A percentile compares a stretch with the other conserved stretches of the same genome.
Conservation (phyloP, 1,140 invertebrate species). For the Heliconius hewitsoni region DNA sequence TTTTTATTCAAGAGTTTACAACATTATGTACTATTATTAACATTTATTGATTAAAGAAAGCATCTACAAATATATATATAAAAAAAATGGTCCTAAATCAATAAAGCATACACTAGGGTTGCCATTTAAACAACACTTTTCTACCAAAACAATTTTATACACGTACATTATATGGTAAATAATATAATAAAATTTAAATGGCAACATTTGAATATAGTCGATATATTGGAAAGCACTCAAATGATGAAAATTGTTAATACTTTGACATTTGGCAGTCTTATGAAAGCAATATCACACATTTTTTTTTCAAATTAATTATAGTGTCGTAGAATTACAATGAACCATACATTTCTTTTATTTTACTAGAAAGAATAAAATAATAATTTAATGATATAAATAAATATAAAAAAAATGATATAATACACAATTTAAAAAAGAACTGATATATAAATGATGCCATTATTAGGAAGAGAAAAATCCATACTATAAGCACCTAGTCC, state of each 20-base stretch:
- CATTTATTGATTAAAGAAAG: conserved; percentile 2
- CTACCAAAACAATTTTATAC: conserved; percentile 13
- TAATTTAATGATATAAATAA: conserved; percentile 9
- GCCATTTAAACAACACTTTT: conserved; percentile 15
- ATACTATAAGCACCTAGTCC: conserved; percentile 60
- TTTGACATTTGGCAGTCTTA: conserved; percentile 41
- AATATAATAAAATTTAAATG: conserved; percentile 32
- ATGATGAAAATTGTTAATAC: conserved; percentile 36
- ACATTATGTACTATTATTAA: conserved; percentile 9
- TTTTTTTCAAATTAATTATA: conserved; percentile 8
- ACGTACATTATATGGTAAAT: conserved; percentile 21
- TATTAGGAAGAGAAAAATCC: background rate
- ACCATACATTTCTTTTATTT: background rate
- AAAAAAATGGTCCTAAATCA: background rate
- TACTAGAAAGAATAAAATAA: background rate
- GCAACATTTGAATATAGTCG: conserved; percentile 31
- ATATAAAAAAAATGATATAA: background rate
- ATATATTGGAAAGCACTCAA: conserved; percentile 22
- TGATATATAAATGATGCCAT: conserved; percentile 2
- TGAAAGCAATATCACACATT: conserved; percentile 31
- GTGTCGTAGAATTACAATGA: conserved; percentile 20
- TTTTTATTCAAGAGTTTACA: conserved; percentile 9
- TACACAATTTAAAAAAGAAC: background rate
- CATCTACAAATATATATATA: conserved; percentile 1
- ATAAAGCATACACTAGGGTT: background rate